Evolutionary conservation across 1,140 invertebrate genomes (phyloP), one percentile per base, ranked within the genome.

Genomic region (Atta cephalotes): DNA sequence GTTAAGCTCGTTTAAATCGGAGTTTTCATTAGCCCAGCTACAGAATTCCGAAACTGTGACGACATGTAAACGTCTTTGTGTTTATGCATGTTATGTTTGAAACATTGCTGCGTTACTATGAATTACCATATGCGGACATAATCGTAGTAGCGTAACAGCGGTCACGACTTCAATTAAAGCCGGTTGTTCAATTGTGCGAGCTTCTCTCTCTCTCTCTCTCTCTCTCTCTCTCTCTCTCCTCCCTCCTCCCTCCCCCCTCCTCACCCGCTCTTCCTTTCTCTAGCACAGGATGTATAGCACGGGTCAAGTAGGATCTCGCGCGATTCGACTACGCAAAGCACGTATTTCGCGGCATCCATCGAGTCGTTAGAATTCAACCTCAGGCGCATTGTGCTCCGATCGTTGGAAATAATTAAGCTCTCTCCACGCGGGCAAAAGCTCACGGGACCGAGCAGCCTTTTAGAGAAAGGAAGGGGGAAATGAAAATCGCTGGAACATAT

Each of bases 321-420:
- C 21, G 25, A 66, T 81, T 35, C 56, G 63, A 65, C 18, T 78
- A 88, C 45, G 60, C 28, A 21, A 28, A 31, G 49, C 85, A 56
- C 25, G 76, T 60, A 76, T 81, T 63, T 82, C 78, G 53, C 70
- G 21, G 70, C 49, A 25, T 58, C 58, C 56, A 72, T 84, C 49
- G 62, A 88, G 35, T 74, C 68, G 79, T 79, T 84, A 25, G 62
- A 85, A 80, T 76, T 85, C 45, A 71, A 76, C 45, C 14, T 31
- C 12, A 16, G 16, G 25, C 25, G 35, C 21, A 39, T 85, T 62
- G 53, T 81, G 65, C 45, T 3, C 21, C 39, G 58, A 70, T 76
- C 45, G 66, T 89, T 68, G 51, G 62, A 79, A 85, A 89, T 89
- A 88, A 85, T 89, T 85, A 85, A 87, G 56, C 60, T 76, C 58